Base-by-base conservation (phyloP, 2,797 vertebrate genomes). In the Acanthurus lineatus region DNA sequence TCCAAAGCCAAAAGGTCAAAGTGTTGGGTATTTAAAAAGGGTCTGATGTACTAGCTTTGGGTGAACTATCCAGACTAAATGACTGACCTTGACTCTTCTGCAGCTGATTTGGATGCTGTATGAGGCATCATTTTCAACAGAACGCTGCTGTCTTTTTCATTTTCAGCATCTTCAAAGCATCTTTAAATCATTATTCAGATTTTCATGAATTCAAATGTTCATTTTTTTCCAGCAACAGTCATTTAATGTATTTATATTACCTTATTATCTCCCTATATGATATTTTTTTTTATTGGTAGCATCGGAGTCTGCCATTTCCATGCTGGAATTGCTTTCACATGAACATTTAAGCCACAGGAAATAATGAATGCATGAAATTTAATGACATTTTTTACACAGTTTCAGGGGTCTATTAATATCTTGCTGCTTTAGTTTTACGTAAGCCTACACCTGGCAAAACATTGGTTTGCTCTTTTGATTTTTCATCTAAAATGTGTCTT, bases 1-100 rank as follows among this genome's bases (percentile, higher is more conserved):
- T 83, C 85, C 81, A 45, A 87, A 90, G 73, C 74, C 72, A 65
- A 85, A 87, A 92, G 87, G 91, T 92, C 86, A 90, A 83, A 66
- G 40, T 77, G 62, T 76, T 83, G 73, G 65, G 77, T 74, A 42
- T 80, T 76, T 78, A 56, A 87, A 74, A 77, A 48, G 44, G 77
- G 64, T 57, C 47, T 45, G 35, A 58, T 67, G 40, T 66, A 81
- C 58, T 68, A 60, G 77, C 74, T 65, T 32, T 56, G 47, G 76
- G 38, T 79, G 60, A 86, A 79, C 59, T 69, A 52, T 22, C 38
- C 51, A 61, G 64, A 56, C 71, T 66, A n/a, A 83, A 83, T 66
- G 83, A 71, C 69, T 86, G 81, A 89, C 86, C 81, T 88, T 88
- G 84, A 74, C 76, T 79, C 40, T 42, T 45, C 49, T 62, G 49